Percentiles rank a stretch among this genome's conserved stretches.
phyloP scores from a whole-genome alignment of 2,888 invertebrate species.

The Eubasilissa splendida region DNA sequence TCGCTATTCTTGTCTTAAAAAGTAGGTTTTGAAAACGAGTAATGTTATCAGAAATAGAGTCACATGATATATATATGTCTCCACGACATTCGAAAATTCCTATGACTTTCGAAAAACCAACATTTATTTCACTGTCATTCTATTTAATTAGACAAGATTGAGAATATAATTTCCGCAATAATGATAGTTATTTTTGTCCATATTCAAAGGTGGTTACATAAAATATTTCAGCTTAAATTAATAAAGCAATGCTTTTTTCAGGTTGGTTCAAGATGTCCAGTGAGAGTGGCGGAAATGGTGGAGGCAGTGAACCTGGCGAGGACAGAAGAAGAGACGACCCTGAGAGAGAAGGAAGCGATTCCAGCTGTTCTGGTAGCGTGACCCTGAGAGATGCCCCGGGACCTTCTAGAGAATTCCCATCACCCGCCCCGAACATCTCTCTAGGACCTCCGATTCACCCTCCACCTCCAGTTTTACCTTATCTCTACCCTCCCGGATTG shows the following conservation, averaged over 20 bases:
- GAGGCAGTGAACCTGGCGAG: slow-evolving; percentile 65
- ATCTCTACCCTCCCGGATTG: slow-evolving; percentile 91
- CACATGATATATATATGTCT: too few species aligned
- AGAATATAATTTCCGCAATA: too few species aligned
- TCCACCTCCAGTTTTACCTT: slow-evolving; percentile 89
- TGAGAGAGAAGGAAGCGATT: slow-evolving; percentile 80
- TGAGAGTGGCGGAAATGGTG: slow-evolving; percentile 73
- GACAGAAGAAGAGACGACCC: slow-evolving; percentile 78
- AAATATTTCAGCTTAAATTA: too few species aligned
- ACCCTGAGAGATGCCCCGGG: slow-evolving; percentile 70
- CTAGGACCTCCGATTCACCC: slow-evolving; percentile 95
- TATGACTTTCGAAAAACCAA: too few species aligned
- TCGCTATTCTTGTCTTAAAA: too few species aligned
- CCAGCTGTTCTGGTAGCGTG: slow-evolving; percentile 80
- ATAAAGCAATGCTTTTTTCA: slow-evolving; percentile 59
- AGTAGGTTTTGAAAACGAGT: too few species aligned
- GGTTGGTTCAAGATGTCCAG: slow-evolving; percentile 77
- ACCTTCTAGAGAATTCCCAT: slow-evolving; percentile 73
- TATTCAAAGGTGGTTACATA: too few species aligned
- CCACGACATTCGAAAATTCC: too few species aligned
- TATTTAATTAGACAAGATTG: too few species aligned
- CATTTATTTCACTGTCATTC: too few species aligned
- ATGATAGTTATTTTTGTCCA: too few species aligned
- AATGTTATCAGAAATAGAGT: too few species aligned
- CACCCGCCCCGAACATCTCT: slow-evolving; percentile 93